phyloP scores from a whole-genome alignment of 2,888 invertebrate species.

The Celastrina argiolus region DNA sequence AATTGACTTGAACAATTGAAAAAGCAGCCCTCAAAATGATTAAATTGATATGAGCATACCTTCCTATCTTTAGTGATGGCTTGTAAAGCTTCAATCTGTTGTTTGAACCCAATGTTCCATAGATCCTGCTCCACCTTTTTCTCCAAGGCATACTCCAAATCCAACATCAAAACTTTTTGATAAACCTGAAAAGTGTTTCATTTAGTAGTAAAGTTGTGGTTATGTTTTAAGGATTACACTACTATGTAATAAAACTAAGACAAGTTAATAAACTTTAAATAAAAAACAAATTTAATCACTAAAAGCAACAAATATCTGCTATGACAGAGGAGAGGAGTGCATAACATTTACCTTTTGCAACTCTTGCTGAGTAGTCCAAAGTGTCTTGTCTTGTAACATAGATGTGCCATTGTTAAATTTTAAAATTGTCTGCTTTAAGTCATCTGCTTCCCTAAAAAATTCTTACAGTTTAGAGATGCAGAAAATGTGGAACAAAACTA shows the following conservation, averaged over 20 bases:
- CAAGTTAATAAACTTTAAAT: too few species aligned
- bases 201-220: neutral
- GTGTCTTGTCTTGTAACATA: constrained; percentile 65
- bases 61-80: constrained; percentile 87
- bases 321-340: too few species aligned
- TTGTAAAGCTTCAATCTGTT: constrained; percentile 89
- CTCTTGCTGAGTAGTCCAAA: constrained; percentile 68
- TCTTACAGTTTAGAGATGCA: neutral
- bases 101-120: constrained; percentile 93
- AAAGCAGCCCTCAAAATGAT: too few species aligned
- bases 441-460: constrained; percentile 83
- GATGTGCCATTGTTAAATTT: constrained; percentile 78
- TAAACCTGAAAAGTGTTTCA: constrained; percentile 74
- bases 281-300: too few species aligned
- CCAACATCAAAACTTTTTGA: constrained; percentile 86
- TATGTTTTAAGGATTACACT: too few species aligned
- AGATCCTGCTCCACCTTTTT: constrained; percentile 93
- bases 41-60: constrained; percentile 55
- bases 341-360: constrained; percentile 57
- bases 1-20: too few species aligned
- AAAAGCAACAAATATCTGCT: too few species aligned
- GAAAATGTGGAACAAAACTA: constrained; percentile 8
- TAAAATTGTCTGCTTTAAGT: constrained; percentile 82
- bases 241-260: too few species aligned
- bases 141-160: constrained; percentile 91